phyloP scores from a whole-genome alignment of 2,797 vertebrate species.

The Telmatherina bonti region DNA sequence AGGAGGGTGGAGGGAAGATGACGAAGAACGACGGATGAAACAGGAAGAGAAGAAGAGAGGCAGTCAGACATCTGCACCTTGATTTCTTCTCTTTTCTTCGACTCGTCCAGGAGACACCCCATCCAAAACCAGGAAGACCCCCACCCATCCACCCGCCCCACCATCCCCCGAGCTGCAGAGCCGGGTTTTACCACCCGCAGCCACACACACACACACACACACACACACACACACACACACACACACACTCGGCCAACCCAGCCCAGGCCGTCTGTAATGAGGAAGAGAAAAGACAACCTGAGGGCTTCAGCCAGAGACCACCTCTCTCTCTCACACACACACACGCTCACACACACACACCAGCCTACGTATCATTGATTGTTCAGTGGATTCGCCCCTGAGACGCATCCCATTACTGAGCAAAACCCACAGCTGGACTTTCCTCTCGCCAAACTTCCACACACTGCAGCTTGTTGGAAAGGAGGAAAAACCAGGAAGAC shows the following conservation, averaged over 20 bases:
- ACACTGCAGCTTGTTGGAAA: slow-evolving; percentile 9
- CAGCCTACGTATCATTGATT: slow-evolving; percentile 59
- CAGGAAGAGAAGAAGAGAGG: slow-evolving; percentile 23
- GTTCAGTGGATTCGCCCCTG: slow-evolving; percentile 51
- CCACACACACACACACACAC: slow-evolving; percentile 35
- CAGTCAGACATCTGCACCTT: slow-evolving; percentile 10
- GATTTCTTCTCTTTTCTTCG: slow-evolving; percentile 55
- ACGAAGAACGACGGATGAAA: slow-evolving; percentile 35
- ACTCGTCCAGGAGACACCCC: slow-evolving; percentile 30
- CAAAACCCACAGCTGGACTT: slow-evolving; percentile 40
- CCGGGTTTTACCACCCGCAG: slow-evolving; percentile 69
- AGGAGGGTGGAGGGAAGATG: neutral
- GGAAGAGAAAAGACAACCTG: slow-evolving; percentile 55
- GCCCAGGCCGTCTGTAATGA: slow-evolving; percentile 24
- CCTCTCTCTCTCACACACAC: slow-evolving; percentile 24
- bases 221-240: slow-evolving; percentile 29
- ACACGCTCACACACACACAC: slow-evolving; percentile 19
- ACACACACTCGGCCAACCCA: slow-evolving; percentile 24
- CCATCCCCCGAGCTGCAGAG: slow-evolving; percentile 54
- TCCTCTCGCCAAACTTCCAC: slow-evolving; percentile 49
- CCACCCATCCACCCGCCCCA: slow-evolving; percentile 44
- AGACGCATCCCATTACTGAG: slow-evolving; percentile 65
- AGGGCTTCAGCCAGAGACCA: slow-evolving; percentile 48
- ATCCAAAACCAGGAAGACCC: slow-evolving; percentile 56
- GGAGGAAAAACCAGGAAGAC: neutral